phyloP scores from a whole-genome alignment of 2,888 invertebrate genomes.

The Latheticus oryzae region DNA sequence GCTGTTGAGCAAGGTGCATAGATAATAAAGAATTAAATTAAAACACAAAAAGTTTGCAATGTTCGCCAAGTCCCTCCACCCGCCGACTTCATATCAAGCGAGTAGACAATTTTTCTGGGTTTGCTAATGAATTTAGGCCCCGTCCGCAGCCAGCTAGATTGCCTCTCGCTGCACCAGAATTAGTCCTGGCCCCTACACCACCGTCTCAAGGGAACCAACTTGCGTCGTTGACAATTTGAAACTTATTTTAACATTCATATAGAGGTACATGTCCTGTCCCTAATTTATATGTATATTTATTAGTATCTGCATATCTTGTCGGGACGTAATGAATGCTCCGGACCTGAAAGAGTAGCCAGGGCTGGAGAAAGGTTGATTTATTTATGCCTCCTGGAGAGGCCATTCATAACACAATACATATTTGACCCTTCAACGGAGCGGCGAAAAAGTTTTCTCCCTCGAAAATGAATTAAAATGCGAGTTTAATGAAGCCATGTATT shows the following conservation, averaged over 20 bases:
- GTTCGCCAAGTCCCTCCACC: constrained; percentile 43
- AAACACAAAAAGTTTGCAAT: constrained; percentile 50
- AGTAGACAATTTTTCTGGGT: constrained; percentile 61
- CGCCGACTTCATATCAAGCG: constrained; percentile 52
- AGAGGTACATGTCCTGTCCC: constrained; percentile 63
- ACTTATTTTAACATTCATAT: constrained; percentile 70
- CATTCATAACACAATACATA: constrained; percentile 54
- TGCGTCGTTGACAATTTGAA: constrained; percentile 69
- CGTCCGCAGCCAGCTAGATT: constrained; percentile 58
- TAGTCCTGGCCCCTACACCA: constrained; percentile 57
- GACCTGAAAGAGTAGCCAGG: constrained; percentile 35
- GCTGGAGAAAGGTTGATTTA: constrained; percentile 49
- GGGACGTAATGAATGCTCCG: constrained; percentile 46
- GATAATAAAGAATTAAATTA: constrained; percentile 57
- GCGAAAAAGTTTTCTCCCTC: constrained; percentile 44
- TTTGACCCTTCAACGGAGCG: constrained; percentile 47
- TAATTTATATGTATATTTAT: constrained; percentile 68
- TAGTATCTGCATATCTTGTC: constrained; percentile 60
- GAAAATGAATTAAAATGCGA: constrained; percentile 62
- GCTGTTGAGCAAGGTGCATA: constrained; percentile 47
- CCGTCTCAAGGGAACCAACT: constrained; percentile 64
- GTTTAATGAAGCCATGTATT: constrained; percentile 62
- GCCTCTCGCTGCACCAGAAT: constrained; percentile 60
- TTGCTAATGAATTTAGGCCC: constrained; percentile 63
- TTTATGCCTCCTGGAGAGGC: constrained; percentile 50